Conservation (phyloP, 1,140 invertebrate species). For the Heliothis virescens region DNA sequence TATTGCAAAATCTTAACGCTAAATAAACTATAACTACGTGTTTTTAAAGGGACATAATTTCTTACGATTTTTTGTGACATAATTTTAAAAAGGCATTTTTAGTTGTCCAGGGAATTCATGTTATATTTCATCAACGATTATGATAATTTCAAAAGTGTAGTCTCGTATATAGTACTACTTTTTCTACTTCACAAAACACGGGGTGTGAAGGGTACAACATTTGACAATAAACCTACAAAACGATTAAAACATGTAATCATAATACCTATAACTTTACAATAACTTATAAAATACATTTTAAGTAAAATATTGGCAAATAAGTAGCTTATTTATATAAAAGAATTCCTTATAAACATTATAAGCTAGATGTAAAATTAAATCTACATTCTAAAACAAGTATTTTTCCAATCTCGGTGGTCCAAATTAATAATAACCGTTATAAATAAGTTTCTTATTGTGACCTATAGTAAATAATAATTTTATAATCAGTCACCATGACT, state of each 20-base stretch:
- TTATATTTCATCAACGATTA: too few species aligned
- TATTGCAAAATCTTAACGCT: constrained; percentile 56
- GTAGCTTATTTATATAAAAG: constrained; percentile 5
- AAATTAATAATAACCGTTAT: constrained; percentile 30
- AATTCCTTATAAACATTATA: not conserved
- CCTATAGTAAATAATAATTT: constrained; percentile 24
- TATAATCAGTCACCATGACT: constrained; percentile 26
- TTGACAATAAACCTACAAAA: not conserved
- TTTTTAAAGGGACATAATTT: not conserved
- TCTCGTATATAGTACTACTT: too few species aligned
- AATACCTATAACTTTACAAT: constrained; percentile 4
- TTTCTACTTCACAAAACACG: too few species aligned
- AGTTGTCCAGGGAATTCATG: not conserved
- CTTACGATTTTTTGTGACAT: not conserved
- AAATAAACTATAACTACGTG: constrained; percentile 40
- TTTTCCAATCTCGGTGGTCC: constrained; percentile 54
- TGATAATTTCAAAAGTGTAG: too few species aligned
- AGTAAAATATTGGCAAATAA: constrained; percentile 24
- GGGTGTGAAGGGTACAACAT: not conserved
- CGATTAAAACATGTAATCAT: too few species aligned
- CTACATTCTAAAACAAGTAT: constrained; percentile 22
- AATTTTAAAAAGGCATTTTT: not conserved
- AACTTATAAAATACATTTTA: constrained; percentile 1
- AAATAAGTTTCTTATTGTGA: constrained; percentile 16
- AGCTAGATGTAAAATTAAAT: not conserved